Percentiles rank a stretch among this genome's conserved stretches.
These are phyloP conservation scores for Naso thynnoides DNA, from an alignment of 2,797 vertebrate genomes.

Conservation along the genomic window DNA sequence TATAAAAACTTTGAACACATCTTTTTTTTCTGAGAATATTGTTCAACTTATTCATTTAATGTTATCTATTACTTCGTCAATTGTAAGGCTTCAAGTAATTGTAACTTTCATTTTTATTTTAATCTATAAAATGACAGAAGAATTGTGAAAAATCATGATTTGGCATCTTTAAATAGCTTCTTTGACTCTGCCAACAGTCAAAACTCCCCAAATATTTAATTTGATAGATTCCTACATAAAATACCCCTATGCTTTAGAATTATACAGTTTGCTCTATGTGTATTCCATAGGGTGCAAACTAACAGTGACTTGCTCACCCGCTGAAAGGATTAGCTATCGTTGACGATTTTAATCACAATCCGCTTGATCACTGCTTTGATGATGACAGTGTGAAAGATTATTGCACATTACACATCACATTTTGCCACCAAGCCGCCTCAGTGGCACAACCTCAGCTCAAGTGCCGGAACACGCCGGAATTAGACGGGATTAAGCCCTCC, in stretches of 20 bases:
- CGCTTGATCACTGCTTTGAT: slow-evolving; percentile 39
- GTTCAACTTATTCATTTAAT: too few relatives aligned
- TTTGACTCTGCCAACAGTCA: not conserved
- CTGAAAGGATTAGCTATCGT: slow-evolving; percentile 58
- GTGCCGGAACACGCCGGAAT: slow-evolving; percentile 52
- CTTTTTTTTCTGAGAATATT: too few relatives aligned
- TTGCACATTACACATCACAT: slow-evolving; percentile 66
- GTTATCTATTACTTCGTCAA: too few relatives aligned
- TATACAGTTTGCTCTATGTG: not conserved
- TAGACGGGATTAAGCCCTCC: slow-evolving; percentile 58
- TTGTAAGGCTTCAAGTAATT: too few relatives aligned
- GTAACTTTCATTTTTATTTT: too few relatives aligned
- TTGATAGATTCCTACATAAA: too few relatives aligned
- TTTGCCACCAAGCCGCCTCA: slow-evolving; percentile 47
- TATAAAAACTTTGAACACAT: too few relatives aligned
- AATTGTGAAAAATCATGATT: too few relatives aligned
- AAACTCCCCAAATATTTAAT: not conserved
- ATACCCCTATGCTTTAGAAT: too few relatives aligned
- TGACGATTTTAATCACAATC: slow-evolving; percentile 56
- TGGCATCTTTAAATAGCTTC: not conserved
- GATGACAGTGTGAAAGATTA: slow-evolving; percentile 61
- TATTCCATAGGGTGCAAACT: not conserved
- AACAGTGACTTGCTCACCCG: slow-evolving; percentile 55
- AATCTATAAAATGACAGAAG: too few relatives aligned
- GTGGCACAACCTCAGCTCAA: slow-evolving; percentile 54